Evolutionary conservation across 2,888 invertebrate genomes (phyloP).

Genomic region (Caenorhabditis imperialis): DNA sequence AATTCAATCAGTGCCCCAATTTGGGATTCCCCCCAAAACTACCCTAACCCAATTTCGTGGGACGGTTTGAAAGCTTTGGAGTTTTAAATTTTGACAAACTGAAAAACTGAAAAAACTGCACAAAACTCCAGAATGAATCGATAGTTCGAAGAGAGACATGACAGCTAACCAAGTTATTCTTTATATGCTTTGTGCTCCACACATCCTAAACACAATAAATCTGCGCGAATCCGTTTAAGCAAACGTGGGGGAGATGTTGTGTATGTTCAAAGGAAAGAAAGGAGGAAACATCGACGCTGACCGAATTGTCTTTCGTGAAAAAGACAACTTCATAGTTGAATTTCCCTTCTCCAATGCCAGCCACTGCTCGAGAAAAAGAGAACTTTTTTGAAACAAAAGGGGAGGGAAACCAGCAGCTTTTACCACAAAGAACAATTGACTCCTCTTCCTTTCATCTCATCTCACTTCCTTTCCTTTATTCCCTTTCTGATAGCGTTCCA

Average conservation of each 20-base stretch:
- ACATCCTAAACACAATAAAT: conserved; percentile 55
- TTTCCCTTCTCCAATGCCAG: too few relatives aligned
- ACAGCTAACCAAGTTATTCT: conserved; percentile 56
- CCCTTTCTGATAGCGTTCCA: conserved; percentile 16
- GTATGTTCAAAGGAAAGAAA: conserved; percentile 37
- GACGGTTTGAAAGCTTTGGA: conserved; percentile 18
- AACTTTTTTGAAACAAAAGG: conserved; percentile 5
- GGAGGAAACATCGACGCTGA: conserved; percentile 28
- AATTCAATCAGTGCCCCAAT: conserved; percentile 42
- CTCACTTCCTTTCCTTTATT: too few relatives aligned
- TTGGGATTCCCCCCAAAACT: conserved; percentile 24
- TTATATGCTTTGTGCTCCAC: conserved; percentile 60
- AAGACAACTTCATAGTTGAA: conserved; percentile 29
- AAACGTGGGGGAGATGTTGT: conserved; percentile 39
- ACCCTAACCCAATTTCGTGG: conserved; percentile 27
- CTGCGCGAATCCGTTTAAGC: conserved; percentile 50
- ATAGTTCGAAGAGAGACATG: conserved; percentile 48
- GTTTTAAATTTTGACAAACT: too few relatives aligned
- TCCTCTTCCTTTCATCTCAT: too few relatives aligned
- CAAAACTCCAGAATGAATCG: conserved; percentile 14
- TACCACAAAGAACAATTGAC: conserved; percentile 20
- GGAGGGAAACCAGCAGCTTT: neutral
- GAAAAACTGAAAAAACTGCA: too few relatives aligned
- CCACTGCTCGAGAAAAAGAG: conserved; percentile 11
- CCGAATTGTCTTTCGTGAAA: conserved; percentile 40